Percentiles rank a stretch among this genome's conserved stretches.
phyloP scores from a whole-genome alignment of 2,113 vertebrate genomes.

The Albula glossodonta region DNA sequence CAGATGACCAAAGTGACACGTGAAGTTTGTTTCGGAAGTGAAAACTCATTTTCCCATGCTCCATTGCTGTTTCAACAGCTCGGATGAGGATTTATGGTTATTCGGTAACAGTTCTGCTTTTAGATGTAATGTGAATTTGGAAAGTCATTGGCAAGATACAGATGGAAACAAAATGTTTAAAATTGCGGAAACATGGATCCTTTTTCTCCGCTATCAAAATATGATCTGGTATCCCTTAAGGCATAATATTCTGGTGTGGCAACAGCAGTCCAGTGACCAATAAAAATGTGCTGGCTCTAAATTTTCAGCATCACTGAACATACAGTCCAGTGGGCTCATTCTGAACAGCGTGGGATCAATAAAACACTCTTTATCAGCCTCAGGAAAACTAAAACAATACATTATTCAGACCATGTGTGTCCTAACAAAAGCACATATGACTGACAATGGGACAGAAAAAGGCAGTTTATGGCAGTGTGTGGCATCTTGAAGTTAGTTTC shows the following conservation, averaged over 20 bases:
- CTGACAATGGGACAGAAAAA: background rate
- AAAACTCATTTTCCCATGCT: slow-evolving; percentile 8
- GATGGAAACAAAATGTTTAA: background rate
- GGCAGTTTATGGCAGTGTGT: background rate
- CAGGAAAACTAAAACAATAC: background rate
- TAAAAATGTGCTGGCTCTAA: background rate
- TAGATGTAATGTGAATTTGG: background rate
- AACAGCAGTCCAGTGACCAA: background rate
- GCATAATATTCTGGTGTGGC: background rate
- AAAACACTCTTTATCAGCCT: background rate
- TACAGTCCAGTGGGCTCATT: background rate
- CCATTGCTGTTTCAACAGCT: background rate
- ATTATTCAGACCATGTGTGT: background rate
- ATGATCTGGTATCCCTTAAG: slow-evolving; percentile 1
- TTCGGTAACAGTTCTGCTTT: background rate
- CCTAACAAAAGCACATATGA: background rate
- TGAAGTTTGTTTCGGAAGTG: background rate
- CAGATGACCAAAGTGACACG: background rate
- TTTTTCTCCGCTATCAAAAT: background rate
- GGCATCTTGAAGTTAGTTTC: background rate
- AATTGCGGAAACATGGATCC: background rate
- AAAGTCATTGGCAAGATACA: background rate
- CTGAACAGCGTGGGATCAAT: background rate
- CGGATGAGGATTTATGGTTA: background rate
- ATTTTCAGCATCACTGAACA: background rate